Evolutionary conservation across 2,113 vertebrate species (phyloP).

Genomic region (Alouatta palliata): DNA sequence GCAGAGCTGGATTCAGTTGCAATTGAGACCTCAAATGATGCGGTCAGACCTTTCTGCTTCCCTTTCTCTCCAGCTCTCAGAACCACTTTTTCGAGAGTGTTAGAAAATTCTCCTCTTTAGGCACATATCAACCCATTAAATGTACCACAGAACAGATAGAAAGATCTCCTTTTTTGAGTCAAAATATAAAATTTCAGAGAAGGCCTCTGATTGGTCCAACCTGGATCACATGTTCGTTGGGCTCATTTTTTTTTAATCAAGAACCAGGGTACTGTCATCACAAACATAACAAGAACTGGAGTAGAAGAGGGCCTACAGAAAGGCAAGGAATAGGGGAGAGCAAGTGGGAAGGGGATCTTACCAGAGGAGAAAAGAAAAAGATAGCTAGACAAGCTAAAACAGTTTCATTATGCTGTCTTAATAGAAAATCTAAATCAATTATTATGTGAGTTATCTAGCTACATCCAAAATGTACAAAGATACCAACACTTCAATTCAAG

Average conservation of each 20-base stretch:
- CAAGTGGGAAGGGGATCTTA: background rate
- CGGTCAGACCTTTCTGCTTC: background rate
- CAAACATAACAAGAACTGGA: background rate
- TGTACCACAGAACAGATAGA: background rate
- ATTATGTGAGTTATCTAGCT: background rate
- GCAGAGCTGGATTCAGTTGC: background rate
- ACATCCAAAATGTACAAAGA: background rate
- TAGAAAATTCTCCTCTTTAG: background rate
- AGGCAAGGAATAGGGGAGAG: background rate
- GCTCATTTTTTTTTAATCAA: background rate
- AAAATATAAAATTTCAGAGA: background rate
- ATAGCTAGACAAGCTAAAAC: background rate
- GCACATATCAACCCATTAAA: background rate
- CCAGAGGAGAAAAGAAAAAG: background rate
- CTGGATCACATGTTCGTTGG: background rate
- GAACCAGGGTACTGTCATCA: background rate
- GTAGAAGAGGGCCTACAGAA: background rate
- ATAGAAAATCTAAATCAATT: conserved; percentile 5
- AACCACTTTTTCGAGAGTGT: background rate
- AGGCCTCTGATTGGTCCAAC: background rate
- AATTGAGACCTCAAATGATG: background rate
- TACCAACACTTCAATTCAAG: background rate
- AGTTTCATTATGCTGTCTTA: background rate
- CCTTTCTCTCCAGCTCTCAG: background rate
- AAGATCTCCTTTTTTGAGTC: background rate